Percentiles rank a stretch among this genome's conserved stretches.
Conservation (phyloP, 2,797 vertebrate genomes). For the Darevskia nairensis region DNA sequence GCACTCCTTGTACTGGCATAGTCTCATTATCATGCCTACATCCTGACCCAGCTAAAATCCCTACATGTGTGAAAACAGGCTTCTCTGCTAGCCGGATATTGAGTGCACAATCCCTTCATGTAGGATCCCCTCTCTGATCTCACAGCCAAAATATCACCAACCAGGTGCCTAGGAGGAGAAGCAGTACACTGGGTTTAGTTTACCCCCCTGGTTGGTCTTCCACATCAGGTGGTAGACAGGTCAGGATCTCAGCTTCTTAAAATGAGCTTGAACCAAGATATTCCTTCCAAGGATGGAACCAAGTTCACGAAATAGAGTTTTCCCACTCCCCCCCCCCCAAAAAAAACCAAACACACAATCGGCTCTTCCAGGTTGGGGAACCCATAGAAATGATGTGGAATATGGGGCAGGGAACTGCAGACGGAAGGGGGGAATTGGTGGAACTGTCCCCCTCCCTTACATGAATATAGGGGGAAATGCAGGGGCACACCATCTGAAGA, state of each 20-base stretch:
- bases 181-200: neutral
- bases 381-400: neutral
- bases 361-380: neutral
- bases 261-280: neutral
- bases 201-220: neutral
- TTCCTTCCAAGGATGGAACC: neutral
- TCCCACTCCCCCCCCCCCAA: neutral
- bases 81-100: neutral
- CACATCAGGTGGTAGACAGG: neutral
- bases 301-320: neutral
- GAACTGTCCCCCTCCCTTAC: neutral
- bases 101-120: no score
- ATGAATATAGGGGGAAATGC: neutral
- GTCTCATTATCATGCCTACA: neutral
- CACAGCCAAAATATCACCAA: neutral
- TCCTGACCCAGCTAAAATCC: neutral
- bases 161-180: neutral
- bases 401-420: neutral
- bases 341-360: neutral
- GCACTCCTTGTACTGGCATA: no score
- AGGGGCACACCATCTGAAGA: neutral
- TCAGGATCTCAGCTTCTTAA: neutral
- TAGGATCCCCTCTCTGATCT: neutral
- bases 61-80: neutral
- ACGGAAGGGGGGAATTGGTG: neutral